phyloP scores from a whole-genome alignment of 2,797 vertebrate species.

The Kryptopterus vitreolus region DNA sequence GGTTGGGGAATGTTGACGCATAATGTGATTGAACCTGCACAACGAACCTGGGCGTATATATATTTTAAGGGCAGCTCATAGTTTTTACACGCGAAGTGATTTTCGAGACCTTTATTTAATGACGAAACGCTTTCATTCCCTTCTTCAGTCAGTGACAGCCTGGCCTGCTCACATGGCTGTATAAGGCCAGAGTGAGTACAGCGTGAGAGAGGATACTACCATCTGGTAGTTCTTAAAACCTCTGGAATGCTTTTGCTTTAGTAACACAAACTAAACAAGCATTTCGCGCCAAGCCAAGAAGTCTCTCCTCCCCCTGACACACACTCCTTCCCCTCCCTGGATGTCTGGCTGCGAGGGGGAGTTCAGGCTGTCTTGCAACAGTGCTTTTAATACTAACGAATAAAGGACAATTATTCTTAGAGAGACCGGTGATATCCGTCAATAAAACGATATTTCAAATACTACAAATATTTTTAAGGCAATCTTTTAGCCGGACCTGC shows the following conservation, averaged over 20 bases:
- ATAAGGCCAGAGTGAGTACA: slow-evolving; percentile 73
- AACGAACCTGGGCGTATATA: no score
- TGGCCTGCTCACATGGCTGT: slow-evolving; percentile 75
- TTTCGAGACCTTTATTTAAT: neutral
- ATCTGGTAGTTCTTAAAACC: slow-evolving; percentile 86
- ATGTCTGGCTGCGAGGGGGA: slow-evolving; percentile 42
- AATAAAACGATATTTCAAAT: slow-evolving; percentile 24
- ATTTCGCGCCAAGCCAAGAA: slow-evolving; percentile 69
- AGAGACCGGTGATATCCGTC: neutral
- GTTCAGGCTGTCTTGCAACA: slow-evolving; percentile 32
- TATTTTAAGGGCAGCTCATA: neutral
- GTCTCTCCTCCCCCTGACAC: slow-evolving; percentile 52
- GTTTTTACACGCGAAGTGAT: neutral
- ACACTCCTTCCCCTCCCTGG: slow-evolving; percentile 44
- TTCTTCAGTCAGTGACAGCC: slow-evolving; percentile 47
- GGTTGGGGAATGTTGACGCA: neutral
- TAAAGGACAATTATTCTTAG: slow-evolving; percentile 14
- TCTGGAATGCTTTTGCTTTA: slow-evolving; percentile 87
- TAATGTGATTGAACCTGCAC: neutral
- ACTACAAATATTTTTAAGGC: slow-evolving; percentile 8
- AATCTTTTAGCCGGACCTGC: neutral
- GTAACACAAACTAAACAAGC: slow-evolving; percentile 83
- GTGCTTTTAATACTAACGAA: slow-evolving; percentile 27
- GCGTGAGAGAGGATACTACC: slow-evolving; percentile 63
- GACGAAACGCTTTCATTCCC: slow-evolving; percentile 30